phyloP scores from a whole-genome alignment of 2,113 vertebrate genomes.

The Poicephalus meyeri region DNA sequence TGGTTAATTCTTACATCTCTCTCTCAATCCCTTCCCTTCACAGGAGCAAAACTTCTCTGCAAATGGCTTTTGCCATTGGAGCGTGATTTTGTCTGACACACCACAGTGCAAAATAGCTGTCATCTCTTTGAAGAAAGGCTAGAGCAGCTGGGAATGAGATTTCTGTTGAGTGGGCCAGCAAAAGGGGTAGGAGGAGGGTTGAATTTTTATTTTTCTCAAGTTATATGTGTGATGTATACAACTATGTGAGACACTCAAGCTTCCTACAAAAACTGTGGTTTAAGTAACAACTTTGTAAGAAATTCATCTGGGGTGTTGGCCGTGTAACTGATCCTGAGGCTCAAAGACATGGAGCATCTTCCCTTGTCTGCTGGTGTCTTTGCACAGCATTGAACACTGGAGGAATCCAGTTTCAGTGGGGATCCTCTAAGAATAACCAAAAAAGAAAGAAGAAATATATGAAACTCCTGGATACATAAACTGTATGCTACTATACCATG shows the following conservation, averaged over 20 bases:
- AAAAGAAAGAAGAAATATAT: background rate
- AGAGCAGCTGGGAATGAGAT: background rate
- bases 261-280: background rate
- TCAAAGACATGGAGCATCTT: background rate
- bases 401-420: background rate
- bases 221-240: background rate
- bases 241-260: background rate
- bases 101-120: background rate
- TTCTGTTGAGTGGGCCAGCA: rapidly evolving
- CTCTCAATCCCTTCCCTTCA: background rate
- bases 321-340: background rate
- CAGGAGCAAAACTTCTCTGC: background rate
- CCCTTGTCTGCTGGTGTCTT: background rate
- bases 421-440: background rate
- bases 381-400: background rate
- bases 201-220: background rate
- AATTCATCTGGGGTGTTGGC: background rate
- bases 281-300: background rate
- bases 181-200: too few species aligned
- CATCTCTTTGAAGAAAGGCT: background rate
- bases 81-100: background rate
- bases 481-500: background rate
- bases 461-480: background rate
- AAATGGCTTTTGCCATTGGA: background rate
- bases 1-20: background rate